Base-by-base conservation (phyloP, 2,888 invertebrate genomes). In the Scaptodrosophila latifasciaeformis region DNA sequence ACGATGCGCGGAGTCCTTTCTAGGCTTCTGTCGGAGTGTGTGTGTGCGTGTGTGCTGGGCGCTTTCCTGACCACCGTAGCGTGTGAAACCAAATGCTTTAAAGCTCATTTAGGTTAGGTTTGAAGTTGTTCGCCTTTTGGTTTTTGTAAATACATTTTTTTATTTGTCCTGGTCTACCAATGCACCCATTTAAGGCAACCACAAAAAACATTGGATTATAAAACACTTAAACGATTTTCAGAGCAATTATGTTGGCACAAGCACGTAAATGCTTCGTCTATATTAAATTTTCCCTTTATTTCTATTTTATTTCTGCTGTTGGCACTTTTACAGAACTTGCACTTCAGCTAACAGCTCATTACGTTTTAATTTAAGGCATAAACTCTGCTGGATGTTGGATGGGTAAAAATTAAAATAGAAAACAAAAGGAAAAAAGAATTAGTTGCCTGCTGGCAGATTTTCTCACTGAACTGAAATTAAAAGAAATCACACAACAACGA, bases 181-280 rank as follows among this genome's bases (percentile, higher is more conserved):
- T 51, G 39, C 45, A 47, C 34, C 43, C 70, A 34, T 58, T 74
- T 77, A 66, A 77, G 70, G 55, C 18, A 61, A 59, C 71, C 67
- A 64, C 59, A 69, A 75, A 65, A 63, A 65, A 49, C 71, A 57
- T 35, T 61, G 72, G 70, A 75, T 75, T 75, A 75, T 78, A 75
- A 75, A 75, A 78, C 75, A 78, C 78, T 75, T 75, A 75, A 75
- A 54, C 76, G 76, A 68, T 78, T 78, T 75, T 70, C 78, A 78
- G 76, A 78, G 76, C 78, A 75, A 78, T 75, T 75, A 75, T 78
- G 78, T 64, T 67, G 72, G 66, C 68, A 59, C 56, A 30, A 70
- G 67, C 72, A 76, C 69, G 76, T 71, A 71, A 64, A 55, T 56
- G 64, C 67, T 53, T 47, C 54, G 62, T 37, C 37, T 17, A 37